Conservation (phyloP, 2,797 vertebrate species). For the Syncerus caffer region DNA sequence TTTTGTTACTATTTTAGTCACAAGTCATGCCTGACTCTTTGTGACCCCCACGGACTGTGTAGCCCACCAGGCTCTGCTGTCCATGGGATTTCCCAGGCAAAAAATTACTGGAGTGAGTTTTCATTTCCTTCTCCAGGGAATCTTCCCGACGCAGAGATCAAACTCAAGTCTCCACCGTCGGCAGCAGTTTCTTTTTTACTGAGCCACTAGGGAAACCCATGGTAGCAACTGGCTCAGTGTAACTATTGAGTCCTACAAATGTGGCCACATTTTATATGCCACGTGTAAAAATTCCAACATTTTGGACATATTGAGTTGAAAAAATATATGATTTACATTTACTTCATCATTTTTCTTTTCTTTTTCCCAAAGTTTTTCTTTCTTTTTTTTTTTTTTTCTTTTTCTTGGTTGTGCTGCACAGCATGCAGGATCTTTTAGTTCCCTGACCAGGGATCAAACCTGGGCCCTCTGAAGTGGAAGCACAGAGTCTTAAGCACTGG, state of each 20-base stretch:
- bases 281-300: neutral
- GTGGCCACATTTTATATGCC: neutral
- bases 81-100: neutral
- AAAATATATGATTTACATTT: neutral
- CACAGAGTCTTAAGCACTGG: neutral
- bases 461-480: neutral
- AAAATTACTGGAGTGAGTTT: neutral
- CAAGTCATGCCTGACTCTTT: neutral
- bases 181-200: neutral
- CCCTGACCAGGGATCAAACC: neutral
- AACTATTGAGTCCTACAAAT: neutral
- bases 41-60: neutral
- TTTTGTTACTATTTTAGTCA: neutral
- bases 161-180: neutral
- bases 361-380: neutral
- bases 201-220: neutral
- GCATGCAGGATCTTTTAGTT: neutral
- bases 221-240: neutral
- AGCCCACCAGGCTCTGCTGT: neutral
- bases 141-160: neutral
- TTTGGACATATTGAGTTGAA: neutral
- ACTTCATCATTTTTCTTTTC: neutral
- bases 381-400: neutral
- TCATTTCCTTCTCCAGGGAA: neutral
- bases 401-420: neutral